phyloP scores from a whole-genome alignment of 2,797 vertebrate genomes.

The Rhadinocentrus ornatus region DNA sequence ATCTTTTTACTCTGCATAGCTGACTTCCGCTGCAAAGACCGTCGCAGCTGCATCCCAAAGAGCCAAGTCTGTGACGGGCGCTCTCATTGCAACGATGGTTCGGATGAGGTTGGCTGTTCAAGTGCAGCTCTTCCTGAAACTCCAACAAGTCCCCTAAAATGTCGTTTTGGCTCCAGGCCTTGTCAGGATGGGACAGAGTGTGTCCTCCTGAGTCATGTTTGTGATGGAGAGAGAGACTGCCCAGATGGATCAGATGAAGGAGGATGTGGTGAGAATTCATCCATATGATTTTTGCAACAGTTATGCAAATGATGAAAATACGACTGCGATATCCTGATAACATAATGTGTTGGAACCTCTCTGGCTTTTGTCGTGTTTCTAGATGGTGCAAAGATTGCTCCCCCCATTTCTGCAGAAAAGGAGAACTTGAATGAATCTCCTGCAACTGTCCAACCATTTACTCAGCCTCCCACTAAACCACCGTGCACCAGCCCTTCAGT shows the following conservation, averaged over 20 bases:
- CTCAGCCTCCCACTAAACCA: constrained; percentile 25
- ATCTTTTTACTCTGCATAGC: constrained; percentile 30
- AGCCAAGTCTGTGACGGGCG: constrained; percentile 76
- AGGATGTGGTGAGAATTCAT: constrained; percentile 63
- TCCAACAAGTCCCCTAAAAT: constrained; percentile 37
- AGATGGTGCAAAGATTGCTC: background rate
- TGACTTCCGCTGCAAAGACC: constrained; percentile 76
- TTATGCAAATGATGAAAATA: too few relatives aligned
- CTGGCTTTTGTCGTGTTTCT: background rate
- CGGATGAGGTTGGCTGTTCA: constrained; percentile 72
- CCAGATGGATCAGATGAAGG: constrained; percentile 88
- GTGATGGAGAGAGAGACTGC: constrained; percentile 86
- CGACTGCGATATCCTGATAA: too few relatives aligned
- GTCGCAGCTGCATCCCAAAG: constrained; percentile 67
- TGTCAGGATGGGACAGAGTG: constrained; percentile 78
- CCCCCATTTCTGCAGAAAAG: background rate
- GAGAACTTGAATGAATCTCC: background rate
- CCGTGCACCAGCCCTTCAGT: constrained; percentile 77
- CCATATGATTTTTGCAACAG: too few relatives aligned
- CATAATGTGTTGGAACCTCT: background rate
- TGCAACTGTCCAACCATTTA: accelerated
- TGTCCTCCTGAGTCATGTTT: constrained; percentile 79
- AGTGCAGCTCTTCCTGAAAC: background rate
- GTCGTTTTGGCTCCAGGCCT: constrained; percentile 67
- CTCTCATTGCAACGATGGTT: constrained; percentile 75